These are phyloP conservation scores for Eupsittula cactorum DNA, from an alignment of 2,113 vertebrate genomes.

Conservation along the genomic window DNA sequence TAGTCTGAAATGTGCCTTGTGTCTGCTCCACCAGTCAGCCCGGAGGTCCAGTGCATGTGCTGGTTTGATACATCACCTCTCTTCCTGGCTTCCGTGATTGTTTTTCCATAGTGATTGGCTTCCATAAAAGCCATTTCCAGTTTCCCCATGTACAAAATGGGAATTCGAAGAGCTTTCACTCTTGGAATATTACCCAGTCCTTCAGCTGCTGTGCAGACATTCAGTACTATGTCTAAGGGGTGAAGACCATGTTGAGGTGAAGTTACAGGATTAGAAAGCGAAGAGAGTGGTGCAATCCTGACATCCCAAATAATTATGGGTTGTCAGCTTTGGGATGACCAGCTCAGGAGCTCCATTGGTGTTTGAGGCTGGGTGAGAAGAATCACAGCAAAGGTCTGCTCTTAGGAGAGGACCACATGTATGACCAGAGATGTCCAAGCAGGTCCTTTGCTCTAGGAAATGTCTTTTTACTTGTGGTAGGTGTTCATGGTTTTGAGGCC, in stretches of 20 bases:
- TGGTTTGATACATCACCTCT: not conserved
- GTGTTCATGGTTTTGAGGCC: not conserved
- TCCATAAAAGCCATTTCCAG: not conserved
- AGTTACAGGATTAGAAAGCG: not conserved
- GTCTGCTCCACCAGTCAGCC: not conserved
- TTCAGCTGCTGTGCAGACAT: not conserved
- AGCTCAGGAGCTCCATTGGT: not conserved
- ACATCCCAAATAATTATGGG: not conserved
- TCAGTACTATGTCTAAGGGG: not conserved
- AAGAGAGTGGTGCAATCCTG: not conserved
- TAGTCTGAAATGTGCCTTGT: fast-evolving
- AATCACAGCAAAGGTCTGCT: not conserved
- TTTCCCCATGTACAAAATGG: not conserved
- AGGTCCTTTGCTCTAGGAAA: not conserved
- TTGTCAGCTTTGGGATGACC: not conserved
- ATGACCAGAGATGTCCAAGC: not conserved
- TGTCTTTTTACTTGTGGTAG: not conserved
- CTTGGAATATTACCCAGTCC: not conserved
- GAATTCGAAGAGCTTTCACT: not conserved
- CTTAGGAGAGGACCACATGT: not conserved
- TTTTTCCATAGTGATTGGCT: not conserved
- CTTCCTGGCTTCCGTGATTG: not conserved
- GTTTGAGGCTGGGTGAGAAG: not conserved
- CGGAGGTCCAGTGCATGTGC: not conserved
- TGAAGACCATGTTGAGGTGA: not conserved